Base-by-base conservation (phyloP, 2,888 invertebrate species). In the Ephialtes manifestator region DNA sequence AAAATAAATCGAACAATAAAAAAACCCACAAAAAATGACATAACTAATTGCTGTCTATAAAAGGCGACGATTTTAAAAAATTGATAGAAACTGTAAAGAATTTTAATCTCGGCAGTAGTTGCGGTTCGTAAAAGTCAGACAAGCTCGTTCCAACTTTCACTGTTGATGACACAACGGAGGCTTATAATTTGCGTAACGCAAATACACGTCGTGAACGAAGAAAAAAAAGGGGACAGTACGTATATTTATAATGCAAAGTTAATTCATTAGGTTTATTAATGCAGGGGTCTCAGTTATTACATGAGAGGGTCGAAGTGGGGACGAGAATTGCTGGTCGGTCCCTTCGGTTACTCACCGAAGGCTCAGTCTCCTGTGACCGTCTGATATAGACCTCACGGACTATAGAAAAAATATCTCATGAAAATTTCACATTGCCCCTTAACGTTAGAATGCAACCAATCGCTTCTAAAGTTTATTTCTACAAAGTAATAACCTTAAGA, bases 201-300 rank as follows among this genome's bases (percentile, higher is more conserved):
- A 35, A 63, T 18, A 18, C n/a, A 63, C 28, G 60, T 31, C 28
- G 31, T 63, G 3, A 35, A 20, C 39, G 35, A 11, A 65, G 39
- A 10, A 65, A 20, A n/a, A 48, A 48, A 39, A 4, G 7, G 7
- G 7, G 10, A 39, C 18, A 4, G 35, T 13, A 35, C 13, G 8
- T 28, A 24, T 67, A 51, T 77, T 72, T 24, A 58, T 67, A 24
- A 76, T 71, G 63, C 20, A 76, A 46, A 71, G 67, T 77, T 65
- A 48, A 83, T 72, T 83, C 46, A 72, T 83, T 35, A 58, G 39
- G 24, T 13, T 53, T 24, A 67, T 72, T 78, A 46, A 83, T 53
- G 68, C 11, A 43, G 15, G 35, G 20, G 55, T 67, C 4, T 58
- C 39, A 58, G 53, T 63, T 67, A 58, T 78, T 68, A 68, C 46